These are phyloP conservation scores for Arothron firmamentum DNA, from an alignment of 2,113 vertebrate species.

Conservation along the genomic window DNA sequence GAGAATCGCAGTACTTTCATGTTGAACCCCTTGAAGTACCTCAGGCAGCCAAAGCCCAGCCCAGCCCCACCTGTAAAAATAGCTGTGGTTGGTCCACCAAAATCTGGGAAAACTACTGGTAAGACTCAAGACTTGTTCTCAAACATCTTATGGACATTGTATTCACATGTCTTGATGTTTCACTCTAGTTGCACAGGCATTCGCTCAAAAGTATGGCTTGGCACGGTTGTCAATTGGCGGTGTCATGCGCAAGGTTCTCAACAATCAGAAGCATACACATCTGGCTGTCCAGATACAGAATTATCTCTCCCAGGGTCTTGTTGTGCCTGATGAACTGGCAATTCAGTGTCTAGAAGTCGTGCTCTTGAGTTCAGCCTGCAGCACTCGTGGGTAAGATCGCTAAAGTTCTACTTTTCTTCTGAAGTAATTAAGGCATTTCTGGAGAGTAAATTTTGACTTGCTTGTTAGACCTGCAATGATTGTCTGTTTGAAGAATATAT, in stretches of 20 bases:
- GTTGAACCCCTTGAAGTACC: slow-evolving; percentile 89
- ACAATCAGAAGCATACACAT: slow-evolving; percentile 70
- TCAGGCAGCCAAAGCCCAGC: slow-evolving; percentile 81
- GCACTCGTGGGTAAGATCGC: slow-evolving; percentile 67
- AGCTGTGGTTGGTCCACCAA: slow-evolving; percentile 85
- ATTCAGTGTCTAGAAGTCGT: slow-evolving; percentile 82
- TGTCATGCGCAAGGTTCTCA: slow-evolving; percentile 76
- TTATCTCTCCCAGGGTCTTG: slow-evolving; percentile 79
- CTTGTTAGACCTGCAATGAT: not conserved
- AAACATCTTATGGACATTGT: not conserved
- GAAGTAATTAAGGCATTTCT: too few species aligned
- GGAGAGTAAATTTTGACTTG: not conserved
- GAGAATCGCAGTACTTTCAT: slow-evolving; percentile 84
- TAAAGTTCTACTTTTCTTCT: not conserved
- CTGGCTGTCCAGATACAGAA: slow-evolving; percentile 74
- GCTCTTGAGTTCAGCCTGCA: slow-evolving; percentile 78
- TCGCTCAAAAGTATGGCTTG: slow-evolving; percentile 80
- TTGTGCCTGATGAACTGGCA: slow-evolving; percentile 84
- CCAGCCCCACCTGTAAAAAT: slow-evolving; percentile 80
- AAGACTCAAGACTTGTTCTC: slow-evolving; percentile 5
- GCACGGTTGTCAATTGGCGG: slow-evolving; percentile 79
- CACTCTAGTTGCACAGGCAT: slow-evolving; percentile 80
- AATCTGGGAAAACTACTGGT: slow-evolving; percentile 95
- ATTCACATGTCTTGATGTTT: not conserved
- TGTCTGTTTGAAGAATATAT: not conserved